Base-by-base conservation (phyloP, 2,797 vertebrate genomes). In the Heliangelus exortis region DNA sequence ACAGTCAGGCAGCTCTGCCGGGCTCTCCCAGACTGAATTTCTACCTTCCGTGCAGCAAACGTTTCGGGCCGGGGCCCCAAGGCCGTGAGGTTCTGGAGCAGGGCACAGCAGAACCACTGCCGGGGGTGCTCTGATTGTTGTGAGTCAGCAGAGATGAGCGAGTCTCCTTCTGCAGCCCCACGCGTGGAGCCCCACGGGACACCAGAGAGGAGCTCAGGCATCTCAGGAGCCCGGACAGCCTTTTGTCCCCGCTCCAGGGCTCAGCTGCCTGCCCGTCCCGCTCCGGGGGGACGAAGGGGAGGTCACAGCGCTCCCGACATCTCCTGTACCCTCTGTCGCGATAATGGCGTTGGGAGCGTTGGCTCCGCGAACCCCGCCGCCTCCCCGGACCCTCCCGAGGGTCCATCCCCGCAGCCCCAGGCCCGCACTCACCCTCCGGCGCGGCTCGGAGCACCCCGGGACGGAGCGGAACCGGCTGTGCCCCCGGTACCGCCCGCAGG, bases 1-100 rank as follows among this genome's bases (percentile, higher is more conserved):
- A 18, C 58, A 25, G 39, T 41, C 39, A 39, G 39, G 13, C 39
- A 31, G 63, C 20, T 1, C 36, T 0, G 7, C n/a, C 3, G 2
- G 1, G 1, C 7, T 1, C 31, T 34, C 14, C 34, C 2, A 19
- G 15, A 3, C 47, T 23, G 14, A 10, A 2, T 28, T 28, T 21
- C 5, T 22, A 4, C 3, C 25, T 45, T 36, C 34, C n/a, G 2
- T 0, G 12, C 36, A 16, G 74, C 15, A 4, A 4, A 12, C 2
- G n/a, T 28, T 43, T 51, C 15, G 2, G 28, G 22, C 63, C 2
- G 7, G 18, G 74, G 50, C 26, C n/a, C 17, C 29, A 15, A 0
- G 7, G 28, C 34, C 15, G 5, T 4, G 36, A 22, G 48, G 26
- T 23, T 22, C 22, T 1, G 25, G 34, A 59, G 34, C 17, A 2